Evolutionary conservation across 2,888 invertebrate genomes (phyloP).

Genomic region (Actias luna): DNA sequence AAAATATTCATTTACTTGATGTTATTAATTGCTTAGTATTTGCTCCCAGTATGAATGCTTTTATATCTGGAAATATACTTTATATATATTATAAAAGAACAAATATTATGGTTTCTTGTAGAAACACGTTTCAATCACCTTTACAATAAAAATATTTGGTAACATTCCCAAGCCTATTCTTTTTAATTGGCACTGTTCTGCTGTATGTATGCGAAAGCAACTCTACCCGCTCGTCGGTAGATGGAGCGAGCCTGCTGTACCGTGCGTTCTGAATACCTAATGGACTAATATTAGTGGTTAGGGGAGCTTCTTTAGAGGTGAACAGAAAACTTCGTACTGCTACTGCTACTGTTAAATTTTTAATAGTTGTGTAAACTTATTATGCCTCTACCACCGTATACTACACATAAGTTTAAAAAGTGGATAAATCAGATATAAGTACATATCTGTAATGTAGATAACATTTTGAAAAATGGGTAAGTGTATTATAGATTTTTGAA

Average conservation of each 20-base stretch:
- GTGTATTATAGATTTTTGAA: not conserved
- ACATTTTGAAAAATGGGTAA: not conserved
- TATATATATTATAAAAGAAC: no score
- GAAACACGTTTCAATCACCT: no score
- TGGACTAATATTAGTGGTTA: conserved; percentile 78
- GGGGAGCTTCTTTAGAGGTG: conserved; percentile 75
- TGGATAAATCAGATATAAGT: no score
- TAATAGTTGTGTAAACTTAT: conserved; percentile 49
- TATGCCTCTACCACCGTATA: conserved; percentile 20
- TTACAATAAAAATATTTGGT: conserved; percentile 6
- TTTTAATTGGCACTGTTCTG: conserved; percentile 48
- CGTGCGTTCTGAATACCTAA: conserved; percentile 78
- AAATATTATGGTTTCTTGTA: no score
- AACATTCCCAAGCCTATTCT: conserved; percentile 15
- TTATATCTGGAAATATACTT: no score
- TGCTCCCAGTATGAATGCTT: no score
- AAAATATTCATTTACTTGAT: no score
- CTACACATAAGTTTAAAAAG: not conserved
- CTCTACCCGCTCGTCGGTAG: conserved; percentile 50
- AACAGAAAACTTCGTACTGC: conserved; percentile 71
- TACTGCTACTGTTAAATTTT: conserved; percentile 69
- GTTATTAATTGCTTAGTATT: no score
- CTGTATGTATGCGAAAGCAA: conserved; percentile 39
- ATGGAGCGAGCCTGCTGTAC: conserved; percentile 61
- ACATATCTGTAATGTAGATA: no score